These are phyloP conservation scores for Caenorhabditis tropicalis DNA, from an alignment of 1,140 invertebrate genomes.

Conservation along the genomic window DNA sequence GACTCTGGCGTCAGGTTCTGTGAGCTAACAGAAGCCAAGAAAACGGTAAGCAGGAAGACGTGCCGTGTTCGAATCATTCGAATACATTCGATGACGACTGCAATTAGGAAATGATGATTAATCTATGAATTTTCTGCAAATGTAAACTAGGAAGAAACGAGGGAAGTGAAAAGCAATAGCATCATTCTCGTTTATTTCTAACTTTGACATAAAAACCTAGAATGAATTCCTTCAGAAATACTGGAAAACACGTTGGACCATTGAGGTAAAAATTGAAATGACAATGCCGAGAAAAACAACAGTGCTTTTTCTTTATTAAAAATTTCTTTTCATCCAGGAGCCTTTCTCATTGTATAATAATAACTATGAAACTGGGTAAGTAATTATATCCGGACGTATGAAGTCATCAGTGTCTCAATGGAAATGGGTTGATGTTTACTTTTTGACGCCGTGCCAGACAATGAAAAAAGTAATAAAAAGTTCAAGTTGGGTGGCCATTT, in stretches of 20 bases:
- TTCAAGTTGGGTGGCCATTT: too few relatives aligned
- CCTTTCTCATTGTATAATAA: too few relatives aligned
- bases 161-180: not conserved
- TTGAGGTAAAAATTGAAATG: too few relatives aligned
- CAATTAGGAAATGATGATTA: not conserved
- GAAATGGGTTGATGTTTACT: not conserved
- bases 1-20: not conserved
- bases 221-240: not conserved
- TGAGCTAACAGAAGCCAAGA: not conserved
- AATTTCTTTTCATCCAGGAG: not conserved
- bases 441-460: not conserved
- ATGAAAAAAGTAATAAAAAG: not conserved
- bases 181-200: not conserved
- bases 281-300: not conserved
- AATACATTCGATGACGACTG: slow-evolving; percentile 33
- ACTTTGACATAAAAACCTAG: not conserved
- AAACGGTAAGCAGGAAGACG: slow-evolving; percentile 4
- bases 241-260: too few relatives aligned
- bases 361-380: too few relatives aligned
- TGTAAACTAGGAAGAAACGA: not conserved
- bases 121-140: slow-evolving; percentile 1
- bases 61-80: slow-evolving; percentile 34
- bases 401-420: not conserved
- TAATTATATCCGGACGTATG: not conserved
- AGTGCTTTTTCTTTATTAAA: not conserved